These are phyloP conservation scores for Alentia gelatinosa DNA, from an alignment of 2,888 invertebrate genomes.

Conservation along the genomic window DNA sequence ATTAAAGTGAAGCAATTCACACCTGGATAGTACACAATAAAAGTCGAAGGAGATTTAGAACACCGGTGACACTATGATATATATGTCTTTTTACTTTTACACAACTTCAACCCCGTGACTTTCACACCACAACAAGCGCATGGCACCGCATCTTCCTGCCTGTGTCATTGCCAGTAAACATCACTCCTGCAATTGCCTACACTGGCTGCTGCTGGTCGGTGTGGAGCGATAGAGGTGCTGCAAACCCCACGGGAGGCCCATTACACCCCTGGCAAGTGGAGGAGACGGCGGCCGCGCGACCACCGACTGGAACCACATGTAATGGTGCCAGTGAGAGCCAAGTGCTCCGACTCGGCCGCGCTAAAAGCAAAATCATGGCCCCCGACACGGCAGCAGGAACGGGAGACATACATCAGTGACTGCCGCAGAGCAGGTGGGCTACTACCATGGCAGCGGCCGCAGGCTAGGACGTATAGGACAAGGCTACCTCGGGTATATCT, in stretches of 20 bases:
- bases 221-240: not conserved
- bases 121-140: not conserved
- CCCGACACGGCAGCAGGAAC: not conserved
- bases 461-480: too few relatives aligned
- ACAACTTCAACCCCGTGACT: not conserved
- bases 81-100: too few relatives aligned
- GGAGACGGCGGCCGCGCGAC: not conserved
- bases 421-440: not conserved
- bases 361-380: slow-evolving; percentile 6
- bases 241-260: not conserved
- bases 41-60: too few relatives aligned
- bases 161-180: not conserved
- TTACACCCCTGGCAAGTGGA: not conserved
- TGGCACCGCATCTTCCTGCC: too few relatives aligned
- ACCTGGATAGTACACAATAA: too few relatives aligned
- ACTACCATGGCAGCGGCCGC: not conserved
- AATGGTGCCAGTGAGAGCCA: not conserved
- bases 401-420: not conserved
- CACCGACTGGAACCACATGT: slow-evolving; percentile 4
- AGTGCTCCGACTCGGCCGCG: not conserved
- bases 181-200: not conserved
- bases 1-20: too few relatives aligned
- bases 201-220: not conserved
- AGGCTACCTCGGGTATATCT: too few relatives aligned
- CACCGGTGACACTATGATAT: too few relatives aligned